Base-by-base conservation (phyloP, 2,888 invertebrate species). In the Chalcosyrphus nemorum region DNA sequence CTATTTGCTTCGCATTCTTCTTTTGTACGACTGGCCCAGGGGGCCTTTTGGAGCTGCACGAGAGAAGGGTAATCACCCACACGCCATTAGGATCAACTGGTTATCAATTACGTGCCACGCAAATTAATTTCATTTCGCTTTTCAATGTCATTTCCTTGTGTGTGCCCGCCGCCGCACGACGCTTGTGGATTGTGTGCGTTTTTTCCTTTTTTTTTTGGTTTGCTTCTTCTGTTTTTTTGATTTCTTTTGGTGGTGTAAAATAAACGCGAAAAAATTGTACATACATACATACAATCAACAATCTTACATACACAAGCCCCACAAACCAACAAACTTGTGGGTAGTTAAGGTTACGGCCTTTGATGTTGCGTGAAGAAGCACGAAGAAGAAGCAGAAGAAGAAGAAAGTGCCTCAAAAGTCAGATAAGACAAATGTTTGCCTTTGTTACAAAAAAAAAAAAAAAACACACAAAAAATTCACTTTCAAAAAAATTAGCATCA, bases 91-190 rank as follows among this genome's bases (percentile, higher is more conserved):
- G 80, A 84, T 84, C 70, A 84, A 84, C 74, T 80, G 78, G 74
- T 75, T 84, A 84, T 84, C 84, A 80, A 80, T 84, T 80, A 80
- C 74, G 74, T 80, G 84, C 74, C 80, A 63, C 84, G 74, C 78
- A 78, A 84, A 70, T 80, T 74, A 80, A 80, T 84, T 74, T 68
- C 61, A 54, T 80, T 84, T 80, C 78, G 63, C 74, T 84, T 84
- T 84, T 84, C 84, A 84, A 80, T 84, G 80, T 75, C 74, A 84
- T 84, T 84, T 84, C 84, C 80, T 80, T 80, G 74, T 78, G 65
- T 81, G 32, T 61, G 45, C 24, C 21, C 24, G n/a, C 15, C 4
- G 11, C 21, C n/a, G 24, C 29, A n/a, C 29, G 7, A 15, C 47
- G n/a, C n/a, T n/a, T n/a, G n/a, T n/a, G n/a, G n/a, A n/a, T n/a